A percentile compares a stretch with the other conserved stretches of the same genome.
Conservation (phyloP, 2,888 invertebrate genomes). For the Sisyra terminalis region DNA sequence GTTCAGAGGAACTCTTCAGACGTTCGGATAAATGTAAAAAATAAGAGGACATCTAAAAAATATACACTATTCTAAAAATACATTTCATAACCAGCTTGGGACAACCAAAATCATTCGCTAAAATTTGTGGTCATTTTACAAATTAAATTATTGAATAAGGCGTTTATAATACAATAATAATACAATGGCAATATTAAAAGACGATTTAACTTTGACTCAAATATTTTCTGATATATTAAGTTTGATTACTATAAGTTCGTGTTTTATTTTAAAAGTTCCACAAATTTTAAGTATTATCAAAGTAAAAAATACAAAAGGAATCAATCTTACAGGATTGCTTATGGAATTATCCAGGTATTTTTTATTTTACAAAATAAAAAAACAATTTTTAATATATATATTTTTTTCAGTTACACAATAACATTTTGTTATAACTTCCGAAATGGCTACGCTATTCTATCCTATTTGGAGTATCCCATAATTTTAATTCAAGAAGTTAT, state of each 20-base stretch:
- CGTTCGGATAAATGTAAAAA: too few species aligned
- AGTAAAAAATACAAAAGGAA: conserved; percentile 49
- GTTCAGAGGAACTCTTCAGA: too few species aligned
- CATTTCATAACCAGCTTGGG: too few species aligned
- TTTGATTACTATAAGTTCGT: conserved; percentile 57
- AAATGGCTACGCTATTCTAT: conserved; percentile 53
- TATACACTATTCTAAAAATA: too few species aligned
- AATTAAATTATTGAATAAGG: background rate
- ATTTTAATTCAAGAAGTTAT: conserved; percentile 59
- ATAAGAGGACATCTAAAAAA: too few species aligned
- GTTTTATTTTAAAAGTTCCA: conserved; percentile 65
- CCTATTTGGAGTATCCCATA: conserved; percentile 74
- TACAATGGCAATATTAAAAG: conserved; percentile 9
- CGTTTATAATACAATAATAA: background rate
- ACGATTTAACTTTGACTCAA: conserved; percentile 15
- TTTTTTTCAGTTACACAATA: conserved; percentile 54
- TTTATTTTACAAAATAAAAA: conserved; percentile 4
- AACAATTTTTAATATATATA: conserved; percentile 1
- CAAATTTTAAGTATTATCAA: conserved; percentile 54
- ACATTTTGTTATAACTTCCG: conserved; percentile 67
- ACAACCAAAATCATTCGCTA: background rate
- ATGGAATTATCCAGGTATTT: conserved; percentile 52
- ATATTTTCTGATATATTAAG: conserved; percentile 41
- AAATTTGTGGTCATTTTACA: background rate
- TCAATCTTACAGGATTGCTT: conserved; percentile 44